Evolutionary conservation across 2,888 invertebrate species (phyloP).

Genomic region (Tiliacea citrago): DNA sequence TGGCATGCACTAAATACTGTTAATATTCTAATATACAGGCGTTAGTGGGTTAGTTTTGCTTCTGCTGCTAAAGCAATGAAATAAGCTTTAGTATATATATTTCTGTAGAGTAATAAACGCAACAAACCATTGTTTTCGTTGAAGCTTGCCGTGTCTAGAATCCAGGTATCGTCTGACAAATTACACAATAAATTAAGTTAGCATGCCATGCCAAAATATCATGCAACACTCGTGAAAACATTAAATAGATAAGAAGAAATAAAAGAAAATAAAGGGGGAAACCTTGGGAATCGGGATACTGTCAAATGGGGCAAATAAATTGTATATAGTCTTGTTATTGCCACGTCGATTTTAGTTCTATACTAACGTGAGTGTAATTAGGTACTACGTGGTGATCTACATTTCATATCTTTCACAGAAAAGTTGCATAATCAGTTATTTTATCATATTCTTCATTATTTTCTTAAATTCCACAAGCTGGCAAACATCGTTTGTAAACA

Average conservation of each 20-base stretch:
- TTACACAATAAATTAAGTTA: conserved; percentile 87
- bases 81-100: conserved; percentile 71
- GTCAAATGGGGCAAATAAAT: conserved; percentile 61
- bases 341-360: conserved; percentile 65
- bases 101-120: conserved; percentile 79
- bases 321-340: conserved; percentile 61
- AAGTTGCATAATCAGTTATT: conserved; percentile 45
- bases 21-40: conserved; percentile 61
- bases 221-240: conserved; percentile 83
- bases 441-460: conserved; percentile 13
- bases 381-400: conserved; percentile 70
- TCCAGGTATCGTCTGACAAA: conserved; percentile 90
- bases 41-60: conserved; percentile 72
- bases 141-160: conserved; percentile 88
- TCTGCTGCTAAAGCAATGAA: conserved; percentile 73
- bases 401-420: conserved; percentile 37
- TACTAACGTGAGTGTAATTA: conserved; percentile 59
- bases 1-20: conserved; percentile 65
- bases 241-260: conserved; percentile 70
- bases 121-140: conserved; percentile 88
- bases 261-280: conserved; percentile 66
- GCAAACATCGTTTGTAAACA: not conserved
- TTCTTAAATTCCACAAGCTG: conserved; percentile 23
- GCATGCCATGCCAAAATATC: conserved; percentile 89
- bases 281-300: conserved; percentile 54